Evolutionary conservation across 2,113 vertebrate genomes (phyloP), one percentile per base, ranked within the genome.

Genomic region (Paradoxurus hermaphroditus): DNA sequence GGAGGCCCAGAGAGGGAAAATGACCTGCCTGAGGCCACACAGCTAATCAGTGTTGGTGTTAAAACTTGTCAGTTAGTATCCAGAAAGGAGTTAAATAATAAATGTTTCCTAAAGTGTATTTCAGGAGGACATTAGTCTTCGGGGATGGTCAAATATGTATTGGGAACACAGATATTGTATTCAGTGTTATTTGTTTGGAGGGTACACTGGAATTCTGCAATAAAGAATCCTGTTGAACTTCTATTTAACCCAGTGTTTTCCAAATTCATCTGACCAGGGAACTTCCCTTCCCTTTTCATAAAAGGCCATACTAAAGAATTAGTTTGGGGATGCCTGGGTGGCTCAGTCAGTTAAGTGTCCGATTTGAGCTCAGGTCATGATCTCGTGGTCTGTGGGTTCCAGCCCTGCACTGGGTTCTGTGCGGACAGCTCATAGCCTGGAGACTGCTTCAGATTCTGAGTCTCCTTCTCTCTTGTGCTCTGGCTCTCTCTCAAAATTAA

Each of bases 61-160:
- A 63, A 96, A 85, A 86, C 7, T 49, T 56, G 49, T 68, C 53
- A 39, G 25, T 59, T 25, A n/a, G n/a, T 8, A 11, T 59, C n/a
- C 41, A 59, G 88, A 82, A 68, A 85, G 39, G 81, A 92, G 77
- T 41, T 90, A 90, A 89, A 23, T n/a, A 89, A 23, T n/a, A 70
- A 86, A 21, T 49, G n/a, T 36, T 49, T 72, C 14, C 56, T 59
- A 49, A 93, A 91, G 87, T 85, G 44, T 63, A 41, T 70, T 93
- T 92, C 23, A 87, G 78, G 44, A 63, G 39, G 59, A 84, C n/a
- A 34, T 2, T 23, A 3, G 36, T 81, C 85, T 81, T 94, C 68
- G 0, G 5, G 41, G 46, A 77, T 25, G 56, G 82, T 44, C 36
- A 23, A 53, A 62, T 34, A 18, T 68, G 51, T 72, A 29, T 53